Base-by-base conservation (phyloP, 2,113 vertebrate species). In the Lutjanus erythropterus region DNA sequence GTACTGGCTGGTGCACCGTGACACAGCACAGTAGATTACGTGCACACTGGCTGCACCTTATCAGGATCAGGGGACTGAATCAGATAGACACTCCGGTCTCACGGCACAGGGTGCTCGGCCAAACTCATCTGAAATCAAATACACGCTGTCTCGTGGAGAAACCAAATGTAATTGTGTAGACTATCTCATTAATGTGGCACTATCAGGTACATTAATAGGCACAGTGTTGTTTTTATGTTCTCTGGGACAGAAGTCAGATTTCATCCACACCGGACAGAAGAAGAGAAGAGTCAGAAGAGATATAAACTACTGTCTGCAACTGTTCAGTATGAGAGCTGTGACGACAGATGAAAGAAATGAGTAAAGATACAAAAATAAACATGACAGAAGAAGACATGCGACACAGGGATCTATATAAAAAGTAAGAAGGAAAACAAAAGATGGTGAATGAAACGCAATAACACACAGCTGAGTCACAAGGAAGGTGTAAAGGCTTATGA, bases 41-140 rank as follows among this genome's bases (percentile, higher is more conserved):
- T 55, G 66, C 0, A 1, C n/a, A 1, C n/a, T 66, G 47, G 47
- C 68, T 68, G 47, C 42, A 69, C 31, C 58, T 69, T 62, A 72
- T 82, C 71, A 60, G 37, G 14, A 66, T 81, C 39, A 67, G 35
- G 39, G 25, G 50, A 37, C 33, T 31, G 41, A 39, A 68, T 79
- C 29, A 69, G 61, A 75, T 5, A 67, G 9, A 61, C 33, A 19
- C 35, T 69, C 49, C 14, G 18, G 35, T 52, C 9, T 44, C 35
- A 29, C 11, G 5, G 23, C 60, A 65, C 23, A 64, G 39, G 25
- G 11, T 73, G 52, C 39, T 69, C 16, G 10, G 49, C 60, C 49
- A 65, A 2, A 68, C 44, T 71, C 7, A 52, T 58, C 59, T 83
- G 62, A 75, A 71, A 83, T 70, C 31, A 53, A 78, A 72, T 21